Conservation (phyloP, 2,888 invertebrate species). For the Vanessa cardui region DNA sequence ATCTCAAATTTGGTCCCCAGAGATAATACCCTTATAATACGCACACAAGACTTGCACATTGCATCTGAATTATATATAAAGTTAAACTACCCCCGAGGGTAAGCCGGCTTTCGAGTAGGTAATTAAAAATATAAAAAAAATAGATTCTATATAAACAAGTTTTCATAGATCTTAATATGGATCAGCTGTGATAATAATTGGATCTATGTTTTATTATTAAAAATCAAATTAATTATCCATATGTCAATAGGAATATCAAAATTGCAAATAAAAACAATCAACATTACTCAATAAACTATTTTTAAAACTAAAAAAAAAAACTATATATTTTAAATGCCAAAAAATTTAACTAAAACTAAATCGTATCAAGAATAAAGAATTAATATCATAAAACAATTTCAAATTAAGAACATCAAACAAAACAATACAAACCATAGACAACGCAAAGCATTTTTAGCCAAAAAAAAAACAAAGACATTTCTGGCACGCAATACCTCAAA, state of each 20-base stretch:
- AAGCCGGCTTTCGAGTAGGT: slow-evolving; percentile 40
- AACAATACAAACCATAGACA: slow-evolving; percentile 50
- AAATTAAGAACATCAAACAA: slow-evolving; percentile 43
- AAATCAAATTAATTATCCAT: too few relatives aligned
- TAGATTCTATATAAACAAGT: background rate
- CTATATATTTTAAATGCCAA: background rate
- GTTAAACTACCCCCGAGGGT: slow-evolving; percentile 60
- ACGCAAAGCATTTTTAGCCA: slow-evolving; percentile 57
- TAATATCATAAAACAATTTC: slow-evolving; percentile 47
- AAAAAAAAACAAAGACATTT: slow-evolving; percentile 62
- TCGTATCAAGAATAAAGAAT: slow-evolving; percentile 34
- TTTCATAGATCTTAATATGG: too few relatives aligned
- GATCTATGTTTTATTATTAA: too few relatives aligned
- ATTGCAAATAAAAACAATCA: too few relatives aligned
- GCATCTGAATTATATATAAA: slow-evolving; percentile 65
- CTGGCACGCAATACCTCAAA: slow-evolving; percentile 63
- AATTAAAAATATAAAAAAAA: slow-evolving; percentile 29
- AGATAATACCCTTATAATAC: slow-evolving; percentile 62
- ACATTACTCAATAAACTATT: too few relatives aligned
- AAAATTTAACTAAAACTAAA: slow-evolving; percentile 15
- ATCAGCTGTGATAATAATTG: too few relatives aligned
- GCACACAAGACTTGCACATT: slow-evolving; percentile 61
- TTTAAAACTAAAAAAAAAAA: too few relatives aligned
- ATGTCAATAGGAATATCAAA: too few relatives aligned
- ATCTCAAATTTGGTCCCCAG: slow-evolving; percentile 69